Base-by-base conservation (phyloP, 2,888 invertebrate genomes). In the Strigamia transsilvanica region DNA sequence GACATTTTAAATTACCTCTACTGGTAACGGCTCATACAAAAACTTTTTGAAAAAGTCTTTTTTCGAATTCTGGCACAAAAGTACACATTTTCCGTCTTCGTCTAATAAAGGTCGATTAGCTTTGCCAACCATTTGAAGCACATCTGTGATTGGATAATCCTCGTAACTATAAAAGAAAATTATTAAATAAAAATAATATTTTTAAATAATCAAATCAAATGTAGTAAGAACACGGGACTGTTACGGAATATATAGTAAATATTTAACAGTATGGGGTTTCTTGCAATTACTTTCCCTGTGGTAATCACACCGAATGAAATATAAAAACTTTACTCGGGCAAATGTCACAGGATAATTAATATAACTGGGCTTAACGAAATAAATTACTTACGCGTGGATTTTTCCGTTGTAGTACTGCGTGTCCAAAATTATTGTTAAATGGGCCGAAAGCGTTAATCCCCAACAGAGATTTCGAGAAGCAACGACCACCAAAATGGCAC, bases 21-120 rank as follows among this genome's bases (percentile, higher is more conserved):
- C 93, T 0, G 99, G 99, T 82, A 99, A 88, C 0, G 98, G 97
- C 88, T 99, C 99, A 87, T 96, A 97, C 80, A 99, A 90, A 88
- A 99, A 96, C 88, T 99, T 99, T 87, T 98, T 97, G 90, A 97
- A 99, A 91, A 98, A 98, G 85, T 98, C 97, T 89, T 98, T 99
- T 89, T 99, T 99, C 12, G 98, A 97, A 82, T 93, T 94, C 86
- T 97, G 99, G 88, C 99, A 99, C 91, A 99, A 93, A 5, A 99
- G 91, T 12, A 99, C 97, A 84, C 97, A 98, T 86, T 98, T 90
- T 27, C 89, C 94, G 87, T 97, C 96, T 23, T 95, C 93, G 88
- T 99, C 99, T 83, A 94, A 93, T 9, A 94, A 89, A 0, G 99
- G 98, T 2, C 99, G 90, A 88, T 99, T 98, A 0, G 99, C 99